phyloP scores from a whole-genome alignment of 1,140 invertebrate species.

The Magallana gigas region DNA sequence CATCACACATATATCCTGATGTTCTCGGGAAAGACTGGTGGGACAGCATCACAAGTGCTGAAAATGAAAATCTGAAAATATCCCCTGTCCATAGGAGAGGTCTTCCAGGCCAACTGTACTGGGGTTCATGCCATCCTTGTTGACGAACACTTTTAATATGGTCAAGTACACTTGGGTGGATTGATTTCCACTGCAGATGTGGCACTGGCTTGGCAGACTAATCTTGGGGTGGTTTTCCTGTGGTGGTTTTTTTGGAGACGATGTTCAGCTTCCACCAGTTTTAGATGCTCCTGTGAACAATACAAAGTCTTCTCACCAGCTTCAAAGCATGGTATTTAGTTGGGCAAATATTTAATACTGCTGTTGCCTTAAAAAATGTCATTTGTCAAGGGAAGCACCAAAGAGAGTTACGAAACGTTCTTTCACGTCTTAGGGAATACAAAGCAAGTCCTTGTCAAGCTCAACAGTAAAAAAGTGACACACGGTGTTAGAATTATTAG shows the following conservation, averaged over 20 bases:
- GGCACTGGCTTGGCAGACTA: conserved; percentile 28
- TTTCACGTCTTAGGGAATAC: conserved; percentile 48
- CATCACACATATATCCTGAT: conserved; percentile 7
- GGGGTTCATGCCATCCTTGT: conserved; percentile 48
- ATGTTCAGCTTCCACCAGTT: conserved; percentile 61
- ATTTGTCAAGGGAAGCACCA: conserved; percentile 48
- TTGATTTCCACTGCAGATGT: conserved; percentile 52
- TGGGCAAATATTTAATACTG: conserved; percentile 51
- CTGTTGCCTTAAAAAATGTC: conserved; percentile 51
- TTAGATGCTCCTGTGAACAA: conserved; percentile 56
- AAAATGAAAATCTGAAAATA: conserved; percentile 18
- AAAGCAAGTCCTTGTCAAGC: conserved; percentile 22
- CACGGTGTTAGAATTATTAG: neutral
- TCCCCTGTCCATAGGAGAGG: conserved; percentile 30
- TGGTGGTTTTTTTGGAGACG: conserved; percentile 63
- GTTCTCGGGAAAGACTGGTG: neutral
- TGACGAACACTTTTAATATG: conserved; percentile 55
- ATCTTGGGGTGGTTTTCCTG: conserved; percentile 47
- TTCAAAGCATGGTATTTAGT: conserved; percentile 51
- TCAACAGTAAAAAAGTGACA: conserved; percentile 37
- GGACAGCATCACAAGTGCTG: neutral
- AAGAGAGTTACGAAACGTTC: conserved; percentile 45
- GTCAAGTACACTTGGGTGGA: conserved; percentile 46
- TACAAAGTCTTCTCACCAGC: conserved; percentile 30
- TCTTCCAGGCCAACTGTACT: conserved; percentile 49